A percentile compares a stretch with the other conserved stretches of the same genome.
phyloP scores from a whole-genome alignment of 2,797 vertebrate species.

The Hirundo rustica region DNA sequence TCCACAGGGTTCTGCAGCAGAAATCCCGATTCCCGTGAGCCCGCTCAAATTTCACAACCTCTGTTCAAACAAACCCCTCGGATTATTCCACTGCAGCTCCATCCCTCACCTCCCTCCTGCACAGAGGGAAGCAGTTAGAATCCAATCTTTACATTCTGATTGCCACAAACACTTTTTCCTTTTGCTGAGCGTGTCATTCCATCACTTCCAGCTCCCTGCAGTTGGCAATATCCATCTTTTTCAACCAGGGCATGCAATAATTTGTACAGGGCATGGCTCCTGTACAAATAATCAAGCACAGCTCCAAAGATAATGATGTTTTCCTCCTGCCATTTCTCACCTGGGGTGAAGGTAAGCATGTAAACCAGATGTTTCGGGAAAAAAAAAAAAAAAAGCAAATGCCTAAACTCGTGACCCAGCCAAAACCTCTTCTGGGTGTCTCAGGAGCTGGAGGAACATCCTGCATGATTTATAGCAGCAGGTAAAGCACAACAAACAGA shows the following conservation, averaged over 20 bases:
- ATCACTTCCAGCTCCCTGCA: background rate
- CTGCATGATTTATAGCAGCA: conserved; percentile 18
- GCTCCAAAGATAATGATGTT: background rate
- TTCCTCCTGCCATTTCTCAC: background rate
- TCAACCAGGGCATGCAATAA: background rate
- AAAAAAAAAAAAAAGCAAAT: background rate
- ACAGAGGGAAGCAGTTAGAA: background rate
- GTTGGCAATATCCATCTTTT: background rate
- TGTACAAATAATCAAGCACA: background rate
- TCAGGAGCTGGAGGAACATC: background rate
- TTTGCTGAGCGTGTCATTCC: background rate
- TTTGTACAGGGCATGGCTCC: background rate
- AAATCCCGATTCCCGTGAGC: background rate
- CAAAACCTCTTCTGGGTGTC: background rate
- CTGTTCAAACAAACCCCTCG: background rate
- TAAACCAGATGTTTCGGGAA: background rate
- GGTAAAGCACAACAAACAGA: background rate
- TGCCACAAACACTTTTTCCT: background rate
- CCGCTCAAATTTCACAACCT: rapidly evolving
- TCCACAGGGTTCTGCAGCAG: background rate
- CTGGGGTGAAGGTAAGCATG: background rate
- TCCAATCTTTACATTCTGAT: background rate
- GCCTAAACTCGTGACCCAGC: background rate
- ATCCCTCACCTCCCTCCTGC: background rate
- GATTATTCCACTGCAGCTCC: background rate